A percentile compares a stretch with the other conserved stretches of the same genome.
These are phyloP conservation scores for Cheilosia impressa DNA, from an alignment of 2,888 invertebrate species.

Conservation along the genomic window DNA sequence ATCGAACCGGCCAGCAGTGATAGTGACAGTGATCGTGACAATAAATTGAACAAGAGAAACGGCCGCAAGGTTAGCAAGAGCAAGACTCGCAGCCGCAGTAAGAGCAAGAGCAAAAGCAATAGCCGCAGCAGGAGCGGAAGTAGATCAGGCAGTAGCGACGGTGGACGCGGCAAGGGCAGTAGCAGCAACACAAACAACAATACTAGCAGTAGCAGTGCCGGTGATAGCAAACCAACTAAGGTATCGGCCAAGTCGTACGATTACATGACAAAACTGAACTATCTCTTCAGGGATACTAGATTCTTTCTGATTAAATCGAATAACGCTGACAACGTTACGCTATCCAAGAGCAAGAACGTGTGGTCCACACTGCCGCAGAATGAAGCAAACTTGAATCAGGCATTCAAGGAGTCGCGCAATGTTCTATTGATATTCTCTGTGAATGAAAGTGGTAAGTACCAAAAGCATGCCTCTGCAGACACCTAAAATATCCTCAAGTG, in stretches of 20 bases:
- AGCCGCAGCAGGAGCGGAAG: conserved; percentile 58
- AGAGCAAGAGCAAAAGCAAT: conserved; percentile 76
- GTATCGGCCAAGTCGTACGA: conserved; percentile 88
- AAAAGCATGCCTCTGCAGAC: no score
- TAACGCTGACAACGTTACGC: conserved; percentile 97
- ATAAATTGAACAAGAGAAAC: conserved; percentile 52
- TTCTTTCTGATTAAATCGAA: conserved; percentile 99
- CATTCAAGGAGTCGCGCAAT: conserved; percentile 95
- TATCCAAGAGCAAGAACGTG: conserved; percentile 97
- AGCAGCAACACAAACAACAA: conserved; percentile 77
- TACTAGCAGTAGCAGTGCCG: conserved; percentile 50
- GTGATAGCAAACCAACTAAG: conserved; percentile 80
- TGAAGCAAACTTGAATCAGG: conserved; percentile 97
- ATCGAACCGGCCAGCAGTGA: conserved; percentile 69
- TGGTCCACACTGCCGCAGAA: conserved; percentile 99
- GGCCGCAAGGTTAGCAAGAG: conserved; percentile 65
- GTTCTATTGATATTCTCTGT: conserved; percentile 98
- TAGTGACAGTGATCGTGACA: conserved; percentile 62
- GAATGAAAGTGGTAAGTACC: conserved; percentile 92
- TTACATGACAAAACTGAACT: conserved; percentile 94
- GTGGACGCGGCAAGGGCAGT: conserved; percentile 75
- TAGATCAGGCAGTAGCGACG: conserved; percentile 45
- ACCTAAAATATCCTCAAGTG: no score
- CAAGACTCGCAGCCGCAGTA: conserved; percentile 40
- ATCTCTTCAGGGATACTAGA: conserved; percentile 96